Base-by-base conservation (phyloP, 2,888 invertebrate species). In the Athalia circularis region DNA sequence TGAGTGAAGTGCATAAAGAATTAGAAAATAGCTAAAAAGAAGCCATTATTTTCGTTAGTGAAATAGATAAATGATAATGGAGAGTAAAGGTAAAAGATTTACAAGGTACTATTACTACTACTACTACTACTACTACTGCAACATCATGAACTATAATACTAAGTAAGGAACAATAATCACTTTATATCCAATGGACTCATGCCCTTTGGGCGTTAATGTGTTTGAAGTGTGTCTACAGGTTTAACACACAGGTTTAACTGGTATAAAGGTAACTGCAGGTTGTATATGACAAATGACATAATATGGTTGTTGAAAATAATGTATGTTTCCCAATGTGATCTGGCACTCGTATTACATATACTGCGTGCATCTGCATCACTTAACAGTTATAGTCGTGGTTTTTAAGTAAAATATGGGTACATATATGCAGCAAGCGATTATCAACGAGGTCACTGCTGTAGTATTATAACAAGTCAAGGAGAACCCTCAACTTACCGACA, bases 1-100 rank as follows among this genome's bases (percentile, higher is more conserved):
- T 80, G 80, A 65, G 29, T 54, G 65, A 45, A 74, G 77, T 15
- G 65, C 79, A 87, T 91, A 92, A 77, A 92, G 92, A 88, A 93
- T 91, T 90, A 93, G 93, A 93, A 93, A 90, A 93, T 93, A 91
- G 80, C 67, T 68, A 70, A 65, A 79, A 77, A 11, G 8, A 59
- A 62, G 65, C 61, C 76, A 65, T 72, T 64, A 83, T 78, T 65
- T 80, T 79, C 77, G 47, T 6, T 79, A 57, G 48, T 47, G 9
- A 65, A 13, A 61, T 75, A 15, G 43, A 65, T 68, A 61, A 57
- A 65, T 29, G 13, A n/a, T 8, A 67, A 13, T 15, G 67, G 11
- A 67, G 6, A 11, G 47, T 59, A 72, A 75, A 62, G 62, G 62
- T 72, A 59, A 72, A 59, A 57, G 7, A 59, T 59, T 75, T 75